Evolutionary conservation across 2,113 vertebrate species (phyloP).

Genomic region (Chaetorhynchus papuensis): DNA sequence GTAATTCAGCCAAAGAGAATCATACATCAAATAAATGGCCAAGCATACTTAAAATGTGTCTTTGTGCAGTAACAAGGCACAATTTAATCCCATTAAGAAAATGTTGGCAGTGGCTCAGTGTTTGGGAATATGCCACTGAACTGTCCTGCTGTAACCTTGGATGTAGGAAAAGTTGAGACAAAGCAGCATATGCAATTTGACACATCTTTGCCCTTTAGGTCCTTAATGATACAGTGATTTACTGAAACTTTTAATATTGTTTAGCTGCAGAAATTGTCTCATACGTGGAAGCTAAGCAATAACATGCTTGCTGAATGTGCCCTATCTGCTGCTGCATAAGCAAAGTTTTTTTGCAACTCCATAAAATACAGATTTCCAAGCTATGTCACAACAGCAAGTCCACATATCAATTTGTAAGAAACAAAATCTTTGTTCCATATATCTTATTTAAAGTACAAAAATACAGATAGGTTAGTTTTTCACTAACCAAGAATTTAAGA

Average conservation of each 20-base stretch:
- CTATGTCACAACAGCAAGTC: background rate
- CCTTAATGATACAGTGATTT: constrained; percentile 49
- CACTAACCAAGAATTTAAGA: background rate
- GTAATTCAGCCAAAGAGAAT: background rate
- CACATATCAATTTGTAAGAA: background rate
- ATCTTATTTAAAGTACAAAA: background rate
- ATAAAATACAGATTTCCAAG: background rate
- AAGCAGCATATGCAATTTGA: constrained; percentile 11
- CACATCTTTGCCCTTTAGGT: constrained; percentile 29
- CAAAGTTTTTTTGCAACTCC: background rate
- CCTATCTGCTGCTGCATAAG: background rate
- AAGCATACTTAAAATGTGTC: constrained; percentile 11
- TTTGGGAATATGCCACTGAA: constrained; percentile 32
- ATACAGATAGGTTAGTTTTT: background rate
- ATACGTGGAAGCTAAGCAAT: background rate
- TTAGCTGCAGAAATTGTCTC: constrained; percentile 4
- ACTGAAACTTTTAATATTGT: constrained; percentile 6
- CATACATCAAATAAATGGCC: constrained; percentile 23
- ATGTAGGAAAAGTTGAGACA: constrained; percentile 23
- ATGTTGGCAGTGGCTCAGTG: constrained; percentile 17
- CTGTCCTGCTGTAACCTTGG: constrained; percentile 44
- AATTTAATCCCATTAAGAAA: constrained; percentile 61
- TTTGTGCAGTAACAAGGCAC: constrained; percentile 41
- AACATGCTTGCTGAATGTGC: background rate
- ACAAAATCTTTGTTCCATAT: background rate